Conservation (phyloP, 2,113 vertebrate genomes). For the Pantherophis guttatus region DNA sequence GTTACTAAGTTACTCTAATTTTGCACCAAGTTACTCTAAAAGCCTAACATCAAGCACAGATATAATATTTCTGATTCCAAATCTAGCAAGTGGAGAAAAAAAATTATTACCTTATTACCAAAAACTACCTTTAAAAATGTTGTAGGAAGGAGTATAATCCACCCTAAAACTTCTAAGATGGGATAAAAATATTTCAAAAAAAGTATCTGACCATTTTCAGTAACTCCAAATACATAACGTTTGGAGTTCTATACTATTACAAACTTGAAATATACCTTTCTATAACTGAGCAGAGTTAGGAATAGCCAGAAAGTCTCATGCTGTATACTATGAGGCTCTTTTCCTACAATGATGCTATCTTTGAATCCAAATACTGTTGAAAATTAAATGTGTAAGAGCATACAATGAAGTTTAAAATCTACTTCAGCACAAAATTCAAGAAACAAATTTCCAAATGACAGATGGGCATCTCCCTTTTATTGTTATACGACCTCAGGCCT, state of each 20-base stretch:
- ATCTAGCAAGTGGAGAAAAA: fast-evolving
- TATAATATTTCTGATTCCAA: background rate
- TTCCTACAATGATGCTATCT: background rate
- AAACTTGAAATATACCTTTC: background rate
- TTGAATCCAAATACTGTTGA: slow-evolving; percentile 6
- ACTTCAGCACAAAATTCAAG: slow-evolving; percentile 64
- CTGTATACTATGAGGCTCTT: background rate
- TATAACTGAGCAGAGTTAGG: background rate
- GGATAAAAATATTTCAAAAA: background rate
- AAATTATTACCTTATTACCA: background rate
- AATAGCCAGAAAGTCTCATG: background rate
- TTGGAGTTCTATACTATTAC: background rate
- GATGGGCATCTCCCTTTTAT: slow-evolving; percentile 78
- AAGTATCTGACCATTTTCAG: background rate
- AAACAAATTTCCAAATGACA: slow-evolving; percentile 68
- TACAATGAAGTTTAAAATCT: slow-evolving; percentile 67
- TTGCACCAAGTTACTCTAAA: background rate
- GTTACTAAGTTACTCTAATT: background rate
- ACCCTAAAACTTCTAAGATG: background rate
- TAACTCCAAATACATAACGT: background rate
- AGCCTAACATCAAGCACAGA: fast-evolving
- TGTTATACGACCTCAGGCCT: slow-evolving; percentile 73
- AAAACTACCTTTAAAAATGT: background rate
- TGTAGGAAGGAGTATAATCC: background rate
- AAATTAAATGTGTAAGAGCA: slow-evolving; percentile 40